phyloP scores from a whole-genome alignment of 2,888 invertebrate species.

The Quadroppia sp. region DNA sequence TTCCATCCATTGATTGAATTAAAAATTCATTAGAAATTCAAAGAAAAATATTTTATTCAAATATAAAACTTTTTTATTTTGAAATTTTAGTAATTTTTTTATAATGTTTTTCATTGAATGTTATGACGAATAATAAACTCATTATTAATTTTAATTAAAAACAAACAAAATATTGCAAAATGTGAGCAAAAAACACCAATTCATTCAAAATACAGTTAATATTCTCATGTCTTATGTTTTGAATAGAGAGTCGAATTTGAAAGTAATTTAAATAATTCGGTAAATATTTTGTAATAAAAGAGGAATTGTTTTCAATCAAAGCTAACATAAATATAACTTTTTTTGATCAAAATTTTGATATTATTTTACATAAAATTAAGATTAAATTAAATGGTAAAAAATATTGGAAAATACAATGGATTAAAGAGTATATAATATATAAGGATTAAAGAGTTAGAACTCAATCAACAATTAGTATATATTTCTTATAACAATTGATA shows the following conservation, averaged over 20 bases:
- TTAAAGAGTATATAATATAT: neutral
- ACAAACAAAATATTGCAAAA: slow-evolving; percentile 10
- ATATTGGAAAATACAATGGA: neutral
- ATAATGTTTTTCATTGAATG: neutral
- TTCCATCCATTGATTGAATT: neutral
- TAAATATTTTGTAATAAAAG: neutral
- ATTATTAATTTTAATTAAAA: slow-evolving; percentile 14
- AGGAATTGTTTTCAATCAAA: neutral
- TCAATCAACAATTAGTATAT: neutral
- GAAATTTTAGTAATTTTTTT: neutral
- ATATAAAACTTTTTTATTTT: slow-evolving; percentile 22
- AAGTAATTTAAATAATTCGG: neutral
- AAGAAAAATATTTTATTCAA: neutral
- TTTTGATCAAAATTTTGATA: neutral
- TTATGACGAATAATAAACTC: slow-evolving; percentile 22
- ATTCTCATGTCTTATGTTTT: neutral
- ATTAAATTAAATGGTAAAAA: neutral
- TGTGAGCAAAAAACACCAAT: slow-evolving; percentile 26
- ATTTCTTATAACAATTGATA: neutral
- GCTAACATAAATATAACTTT: neutral
- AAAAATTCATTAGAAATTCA: neutral
- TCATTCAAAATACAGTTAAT: slow-evolving; percentile 22
- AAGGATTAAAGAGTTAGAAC: no score
- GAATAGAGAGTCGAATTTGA: neutral
- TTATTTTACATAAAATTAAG: neutral